These are phyloP conservation scores for Andricus grossulariae DNA, from an alignment of 1,140 invertebrate species.

Conservation along the genomic window DNA sequence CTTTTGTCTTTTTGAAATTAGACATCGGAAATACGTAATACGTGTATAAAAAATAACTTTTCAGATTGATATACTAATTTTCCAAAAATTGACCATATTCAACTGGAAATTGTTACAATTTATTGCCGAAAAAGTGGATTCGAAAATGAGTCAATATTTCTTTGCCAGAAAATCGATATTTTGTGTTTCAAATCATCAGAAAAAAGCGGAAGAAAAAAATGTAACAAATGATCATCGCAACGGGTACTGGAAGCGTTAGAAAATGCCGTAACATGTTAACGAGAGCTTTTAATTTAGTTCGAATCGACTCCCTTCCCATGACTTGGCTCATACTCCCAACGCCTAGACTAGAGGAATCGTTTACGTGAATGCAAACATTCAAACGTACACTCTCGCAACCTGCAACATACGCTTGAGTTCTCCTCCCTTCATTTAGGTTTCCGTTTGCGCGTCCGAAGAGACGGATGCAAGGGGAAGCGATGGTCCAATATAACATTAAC, in stretches of 20 bases:
- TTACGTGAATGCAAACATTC: conserved; percentile 52
- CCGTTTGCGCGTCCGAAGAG: conserved; percentile 62
- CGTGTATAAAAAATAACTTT: no score
- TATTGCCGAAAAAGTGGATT: conserved; percentile 44
- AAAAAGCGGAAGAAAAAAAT: conserved; percentile 35
- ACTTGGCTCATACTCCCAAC: conserved; percentile 37
- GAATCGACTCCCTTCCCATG: conserved; percentile 48
- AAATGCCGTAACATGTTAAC: conserved; percentile 59
- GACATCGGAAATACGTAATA: no score
- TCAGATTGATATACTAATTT: no score
- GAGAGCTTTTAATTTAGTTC: conserved; percentile 65
- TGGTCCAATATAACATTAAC: conserved; percentile 60
- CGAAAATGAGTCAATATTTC: conserved; percentile 47
- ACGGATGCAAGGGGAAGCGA: conserved; percentile 58
- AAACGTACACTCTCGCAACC: conserved; percentile 44
- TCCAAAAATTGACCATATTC: conserved; percentile 35
- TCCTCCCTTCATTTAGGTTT: conserved; percentile 69
- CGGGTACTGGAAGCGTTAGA: conserved; percentile 49
- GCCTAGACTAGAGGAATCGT: conserved; percentile 31
- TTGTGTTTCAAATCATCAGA: conserved; percentile 44
- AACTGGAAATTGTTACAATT: conserved; percentile 47
- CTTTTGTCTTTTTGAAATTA: no score
- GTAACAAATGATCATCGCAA: conserved; percentile 52
- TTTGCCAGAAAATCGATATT: conserved; percentile 37
- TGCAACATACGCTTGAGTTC: conserved; percentile 45